A percentile compares a stretch with the other conserved stretches of the same genome.
Evolutionary conservation across 1,140 invertebrate species (phyloP).

Genomic region (Pseudomyrmex sp.): DNA sequence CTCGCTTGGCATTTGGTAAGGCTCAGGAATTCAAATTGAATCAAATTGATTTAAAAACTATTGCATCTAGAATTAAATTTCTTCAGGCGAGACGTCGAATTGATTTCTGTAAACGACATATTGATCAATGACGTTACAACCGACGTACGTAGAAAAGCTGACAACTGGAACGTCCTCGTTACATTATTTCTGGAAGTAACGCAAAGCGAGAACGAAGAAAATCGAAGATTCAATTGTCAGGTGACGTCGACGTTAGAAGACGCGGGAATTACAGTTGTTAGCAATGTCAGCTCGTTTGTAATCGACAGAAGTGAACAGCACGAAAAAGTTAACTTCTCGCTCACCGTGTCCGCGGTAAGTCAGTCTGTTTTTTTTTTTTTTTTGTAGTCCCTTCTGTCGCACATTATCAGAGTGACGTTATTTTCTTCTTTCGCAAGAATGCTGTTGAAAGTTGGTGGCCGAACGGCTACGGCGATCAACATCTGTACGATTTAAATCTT

Average conservation of each 20-base stretch:
- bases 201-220: neutral
- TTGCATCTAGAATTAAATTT: too few species aligned
- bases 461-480: constrained; percentile 95
- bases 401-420: neutral
- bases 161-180: constrained; percentile 74
- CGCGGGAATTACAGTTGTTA: constrained; percentile 19
- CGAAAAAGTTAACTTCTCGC: constrained; percentile 76
- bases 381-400: too few species aligned
- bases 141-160: constrained; percentile 73
- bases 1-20: constrained; percentile 95
- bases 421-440: constrained; percentile 75
- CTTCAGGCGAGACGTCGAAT: constrained; percentile 86
- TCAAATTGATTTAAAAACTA: too few species aligned
- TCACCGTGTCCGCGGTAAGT: constrained; percentile 81
- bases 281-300: constrained; percentile 46
- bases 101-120: constrained; percentile 84
- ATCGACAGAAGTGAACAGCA: constrained; percentile 80
- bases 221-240: constrained; percentile 13
- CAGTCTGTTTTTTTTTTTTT: too few species aligned
- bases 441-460: constrained; percentile 95
- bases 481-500: constrained; percentile 90
- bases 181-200: constrained; percentile 72
- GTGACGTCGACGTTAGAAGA: constrained; percentile 35
- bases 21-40: constrained; percentile 50
- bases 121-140: constrained; percentile 85